phyloP scores from a whole-genome alignment of 2,113 vertebrate species.

The Phoxinus phoxinus region DNA sequence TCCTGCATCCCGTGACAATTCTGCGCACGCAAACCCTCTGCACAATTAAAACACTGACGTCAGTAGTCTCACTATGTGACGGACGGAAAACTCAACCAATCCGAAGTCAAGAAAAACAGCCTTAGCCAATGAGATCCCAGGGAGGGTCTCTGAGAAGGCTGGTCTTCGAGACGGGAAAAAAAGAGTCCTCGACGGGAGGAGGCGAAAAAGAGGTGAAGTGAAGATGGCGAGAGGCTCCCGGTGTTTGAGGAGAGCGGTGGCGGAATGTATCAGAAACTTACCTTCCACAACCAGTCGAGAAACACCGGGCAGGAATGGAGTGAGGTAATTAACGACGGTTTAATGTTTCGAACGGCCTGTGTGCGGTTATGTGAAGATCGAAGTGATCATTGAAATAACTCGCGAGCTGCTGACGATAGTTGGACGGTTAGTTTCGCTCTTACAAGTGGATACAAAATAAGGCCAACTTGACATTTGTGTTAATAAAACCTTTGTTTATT shows the following conservation, averaged over 20 bases:
- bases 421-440: constrained; percentile 6
- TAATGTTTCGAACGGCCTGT: not conserved
- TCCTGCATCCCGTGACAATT: constrained; percentile 73
- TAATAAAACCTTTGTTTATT: not conserved
- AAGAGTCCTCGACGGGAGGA: constrained; percentile 36
- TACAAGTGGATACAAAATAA: not conserved
- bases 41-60: constrained; percentile 28
- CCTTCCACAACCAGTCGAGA: constrained; percentile 66
- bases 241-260: constrained; percentile 67
- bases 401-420: constrained; percentile 3
- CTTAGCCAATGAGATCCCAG: constrained; percentile 55
- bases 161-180: constrained; percentile 7
- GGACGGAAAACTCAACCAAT: constrained; percentile 57
- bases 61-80: constrained; percentile 18
- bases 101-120: accelerated
- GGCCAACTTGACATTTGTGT: not conserved
- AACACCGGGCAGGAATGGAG: constrained; percentile 59
- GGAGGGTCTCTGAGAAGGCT: not conserved
- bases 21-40: constrained; percentile 46
- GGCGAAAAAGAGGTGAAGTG: constrained; percentile 37
- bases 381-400: constrained; percentile 1
- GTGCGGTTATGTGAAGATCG: not conserved
- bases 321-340: constrained; percentile 67
- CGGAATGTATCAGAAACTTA: constrained; percentile 69
- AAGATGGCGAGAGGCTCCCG: constrained; percentile 80